Conservation (phyloP, 2,797 vertebrate species). For the Manis crassicaudata region DNA sequence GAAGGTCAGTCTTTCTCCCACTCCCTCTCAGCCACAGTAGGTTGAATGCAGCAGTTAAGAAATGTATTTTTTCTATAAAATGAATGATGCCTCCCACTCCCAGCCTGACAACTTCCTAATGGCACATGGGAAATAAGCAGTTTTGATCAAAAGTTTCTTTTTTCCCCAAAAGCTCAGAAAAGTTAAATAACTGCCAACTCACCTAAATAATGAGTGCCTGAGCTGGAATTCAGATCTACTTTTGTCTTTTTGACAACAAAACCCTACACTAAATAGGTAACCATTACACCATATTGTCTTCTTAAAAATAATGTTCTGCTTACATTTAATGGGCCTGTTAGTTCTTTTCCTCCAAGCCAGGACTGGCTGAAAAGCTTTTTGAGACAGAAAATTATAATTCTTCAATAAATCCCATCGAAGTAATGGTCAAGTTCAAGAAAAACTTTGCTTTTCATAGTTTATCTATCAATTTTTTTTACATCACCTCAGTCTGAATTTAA, state of each 20-base stretch:
- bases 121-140: not conserved
- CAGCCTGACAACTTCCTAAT: not conserved
- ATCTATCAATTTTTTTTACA: conserved; percentile 40
- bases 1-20: not conserved
- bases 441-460: conserved; percentile 19
- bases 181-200: conserved; percentile 11
- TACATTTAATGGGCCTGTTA: not conserved
- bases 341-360: not conserved
- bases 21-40: not conserved
- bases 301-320: not conserved
- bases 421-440: conserved; percentile 50
- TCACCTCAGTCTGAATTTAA: conserved; percentile 29
- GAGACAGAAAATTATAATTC: not conserved
- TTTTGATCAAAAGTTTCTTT: conserved; percentile 37
- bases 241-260: not conserved
- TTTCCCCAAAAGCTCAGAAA: not conserved
- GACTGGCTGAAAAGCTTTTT: not conserved
- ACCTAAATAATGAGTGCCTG: not conserved
- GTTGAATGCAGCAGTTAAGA: not conserved
- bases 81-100: not conserved
- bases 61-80: not conserved
- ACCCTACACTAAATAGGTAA: not conserved
- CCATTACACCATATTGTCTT: not conserved
- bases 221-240: not conserved
- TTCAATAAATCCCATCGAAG: not conserved